Base-by-base conservation (phyloP, 1,140 invertebrate species). In the Mycetomoellerius zeteki region DNA sequence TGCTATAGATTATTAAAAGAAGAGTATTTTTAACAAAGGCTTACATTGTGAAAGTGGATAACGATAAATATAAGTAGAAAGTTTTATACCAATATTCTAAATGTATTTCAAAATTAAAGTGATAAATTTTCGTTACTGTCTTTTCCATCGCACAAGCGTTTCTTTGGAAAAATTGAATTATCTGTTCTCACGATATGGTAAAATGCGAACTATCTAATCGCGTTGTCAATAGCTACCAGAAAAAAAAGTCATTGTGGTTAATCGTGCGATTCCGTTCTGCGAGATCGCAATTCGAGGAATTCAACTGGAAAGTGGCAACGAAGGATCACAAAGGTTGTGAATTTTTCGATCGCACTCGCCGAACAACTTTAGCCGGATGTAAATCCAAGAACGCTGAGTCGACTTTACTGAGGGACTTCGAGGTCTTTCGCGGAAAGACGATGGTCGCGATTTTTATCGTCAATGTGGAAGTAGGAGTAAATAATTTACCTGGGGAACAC, bases 401-500 rank as follows among this genome's bases (percentile, higher is more conserved):
- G 58, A 60, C 58, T 82, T 82, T 64, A 82, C 71, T 65, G n/a
- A 37, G 14, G 54, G 8, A 21, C 54, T 47, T 14, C 3, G 33
- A 24, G 7, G 62, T 50, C 21, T n/a, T 27, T 52, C n/a, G 21
- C 33, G 62, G 24, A 33, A n/a, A 84, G 33, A 60, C 43, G 30
- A 47, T 24, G 37, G 21, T 7, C 54, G 33, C 27, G 27, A 82
- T 89, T 89, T 62, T 86, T 82, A 89, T 89, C 52, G 58, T 54
- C 47, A 30, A 54, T 54, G 60, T 12, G 33, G n/a, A 71, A 82
- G 62, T 56, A 60, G 56, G 52, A 77, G 71, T 89, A 82, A 86
- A 90, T 89, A 86, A 86, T 90, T 90, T 86, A 75, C 33, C 54
- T 72, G 52, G 6, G 56, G 54, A 86, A 86, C 75, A 58, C 10